These are phyloP conservation scores for Clepsis dumicolana DNA, from an alignment of 2,888 invertebrate species.

Conservation along the genomic window DNA sequence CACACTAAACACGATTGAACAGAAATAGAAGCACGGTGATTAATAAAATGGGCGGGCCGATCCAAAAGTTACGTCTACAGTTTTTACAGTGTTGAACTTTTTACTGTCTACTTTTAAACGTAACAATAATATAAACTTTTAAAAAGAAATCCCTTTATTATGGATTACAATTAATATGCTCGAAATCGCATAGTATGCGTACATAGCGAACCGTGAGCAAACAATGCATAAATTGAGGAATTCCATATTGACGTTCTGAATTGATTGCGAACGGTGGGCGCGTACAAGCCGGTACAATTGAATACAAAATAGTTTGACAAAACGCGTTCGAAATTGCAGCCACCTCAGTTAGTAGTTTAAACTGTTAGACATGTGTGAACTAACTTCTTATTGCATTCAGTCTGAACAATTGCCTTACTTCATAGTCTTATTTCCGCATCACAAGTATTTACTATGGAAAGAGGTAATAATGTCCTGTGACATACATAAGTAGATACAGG, in stretches of 20 bases:
- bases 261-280: constrained; percentile 31
- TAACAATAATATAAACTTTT: too few species aligned
- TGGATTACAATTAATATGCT: neutral
- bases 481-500: too few species aligned
- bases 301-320: constrained; percentile 17
- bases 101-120: neutral
- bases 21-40: neutral
- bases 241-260: constrained; percentile 29
- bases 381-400: neutral
- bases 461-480: too few species aligned
- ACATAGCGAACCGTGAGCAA: constrained; percentile 13
- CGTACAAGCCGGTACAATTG: constrained; percentile 12
- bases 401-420: too few species aligned
- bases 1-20: neutral
- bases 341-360: neutral
- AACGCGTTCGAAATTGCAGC: neutral
- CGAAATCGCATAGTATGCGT: neutral
- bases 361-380: neutral
- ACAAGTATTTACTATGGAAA: too few species aligned
- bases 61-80: neutral
- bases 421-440: too few species aligned
- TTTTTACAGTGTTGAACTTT: neutral
- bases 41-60: neutral
- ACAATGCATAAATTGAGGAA: constrained; percentile 30
- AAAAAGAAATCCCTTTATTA: neutral